Evolutionary conservation across 2,888 invertebrate genomes (phyloP).

Genomic region (Cheiracanthium punctorium): DNA sequence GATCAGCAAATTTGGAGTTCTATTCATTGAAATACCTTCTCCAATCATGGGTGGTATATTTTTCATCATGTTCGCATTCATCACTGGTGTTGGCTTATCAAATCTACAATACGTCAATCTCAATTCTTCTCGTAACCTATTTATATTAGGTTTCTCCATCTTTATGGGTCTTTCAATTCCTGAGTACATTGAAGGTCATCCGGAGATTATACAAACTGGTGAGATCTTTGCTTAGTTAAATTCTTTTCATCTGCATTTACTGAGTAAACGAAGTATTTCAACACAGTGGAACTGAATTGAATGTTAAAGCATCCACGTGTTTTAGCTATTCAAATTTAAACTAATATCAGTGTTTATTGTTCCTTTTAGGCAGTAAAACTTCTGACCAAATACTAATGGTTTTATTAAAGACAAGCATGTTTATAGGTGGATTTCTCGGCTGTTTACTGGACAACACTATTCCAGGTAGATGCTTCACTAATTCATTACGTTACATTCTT

Average conservation of each 20-base stretch:
- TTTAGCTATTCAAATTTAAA: no score
- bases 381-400: conserved; percentile 37
- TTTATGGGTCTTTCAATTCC: conserved; percentile 84
- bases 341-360: no score
- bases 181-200: conserved; percentile 24
- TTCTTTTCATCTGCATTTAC: no score
- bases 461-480: conserved; percentile 79
- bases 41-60: conserved; percentile 77
- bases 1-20: conserved; percentile 75
- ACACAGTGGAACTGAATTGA: no score
- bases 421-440: conserved; percentile 84
- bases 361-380: no score
- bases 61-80: conserved; percentile 75
- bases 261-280: no score
- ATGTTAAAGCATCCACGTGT: no score
- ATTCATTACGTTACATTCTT: no score
- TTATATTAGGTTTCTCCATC: conserved; percentile 91
- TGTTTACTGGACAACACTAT: conserved; percentile 85
- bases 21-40: conserved; percentile 78
- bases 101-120: conserved; percentile 88
- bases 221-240: no score
- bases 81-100: conserved; percentile 79
- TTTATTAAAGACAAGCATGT: conserved; percentile 84
- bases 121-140: conserved; percentile 89
- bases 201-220: conserved; percentile 18